Base-by-base conservation (phyloP, 2,797 vertebrate species). In the Gymnothorax javanicus region DNA sequence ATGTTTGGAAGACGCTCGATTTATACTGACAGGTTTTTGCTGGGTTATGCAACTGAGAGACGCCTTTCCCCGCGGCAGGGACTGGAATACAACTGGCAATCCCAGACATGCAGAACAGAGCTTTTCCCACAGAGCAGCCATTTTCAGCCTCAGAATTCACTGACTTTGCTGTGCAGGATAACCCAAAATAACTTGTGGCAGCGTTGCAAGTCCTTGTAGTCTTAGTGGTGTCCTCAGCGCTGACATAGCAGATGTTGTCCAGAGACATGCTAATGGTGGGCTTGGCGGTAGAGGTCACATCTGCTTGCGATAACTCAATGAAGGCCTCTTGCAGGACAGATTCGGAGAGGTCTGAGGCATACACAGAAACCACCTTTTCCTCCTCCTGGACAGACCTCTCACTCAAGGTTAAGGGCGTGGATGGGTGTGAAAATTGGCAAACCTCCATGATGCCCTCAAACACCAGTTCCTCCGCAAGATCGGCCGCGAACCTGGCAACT, bases 361-460 rank as follows among this genome's bases (percentile, higher is more conserved):
- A 99, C 0, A 97, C 99, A 84, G 94, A 96, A 89, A 99, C 97
- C 52, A 97, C 95, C 92, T 96, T 97, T 90, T 97, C 96, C 89
- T 98, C 97, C 57, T 96, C 97, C 57, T 96, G 92, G 88, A 96
- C 96, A 56, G 94, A 94, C 90, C 94, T 94, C 84, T 95, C 88
- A 9, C 94, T 96, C 9, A 93, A 91, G 83, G 95, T 95, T 20
- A 95, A 93, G 87, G 97, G 97, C 9, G 97, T 98, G 0, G 97
- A 96, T 8, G 97, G 97, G 90, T 97, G 97, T 0, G 98, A 99
- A 93, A 99, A 99, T 91, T 99, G 99, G 91, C 98, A 99, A 0
- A 99, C 99, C 93, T 99, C 99, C 99, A 99, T 99, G 69, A 99
- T 97, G 60, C 98, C 98, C 94, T 99, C 99, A 93, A 99, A 99